Conservation (phyloP, 2,888 invertebrate genomes). For the Epistrophella euchroma region DNA sequence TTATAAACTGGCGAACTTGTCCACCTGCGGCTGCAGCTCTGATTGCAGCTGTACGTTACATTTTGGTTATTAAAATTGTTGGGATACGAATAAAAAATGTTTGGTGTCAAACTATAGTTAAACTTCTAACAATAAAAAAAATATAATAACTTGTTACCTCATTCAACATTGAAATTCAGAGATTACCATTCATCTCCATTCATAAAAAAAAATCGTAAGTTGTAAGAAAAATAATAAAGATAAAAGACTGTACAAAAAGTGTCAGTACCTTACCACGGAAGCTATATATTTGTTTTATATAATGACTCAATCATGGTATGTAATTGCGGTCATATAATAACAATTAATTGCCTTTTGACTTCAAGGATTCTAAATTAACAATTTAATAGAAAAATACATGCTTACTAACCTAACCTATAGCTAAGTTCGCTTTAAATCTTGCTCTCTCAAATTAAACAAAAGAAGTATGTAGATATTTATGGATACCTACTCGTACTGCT, state of each 20-base stretch:
- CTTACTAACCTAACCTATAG: background rate
- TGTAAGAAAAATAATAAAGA: background rate
- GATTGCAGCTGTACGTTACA: too few species aligned
- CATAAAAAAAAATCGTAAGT: background rate
- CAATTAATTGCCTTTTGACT: constrained; percentile 17
- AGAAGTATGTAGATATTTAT: background rate
- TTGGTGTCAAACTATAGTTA: background rate
- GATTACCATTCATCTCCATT: background rate
- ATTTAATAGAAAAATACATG: constrained; percentile 2
- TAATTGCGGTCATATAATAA: constrained; percentile 15
- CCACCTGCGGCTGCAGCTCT: too few species aligned
- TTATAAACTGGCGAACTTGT: too few species aligned
- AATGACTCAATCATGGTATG: constrained; percentile 17
- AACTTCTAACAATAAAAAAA: too few species aligned
- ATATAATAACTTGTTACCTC: background rate
- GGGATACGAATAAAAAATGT: background rate
- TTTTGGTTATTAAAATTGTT: too few species aligned
- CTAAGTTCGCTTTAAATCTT: constrained; percentile 2
- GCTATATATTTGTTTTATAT: background rate
- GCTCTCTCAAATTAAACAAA: constrained; percentile 3
- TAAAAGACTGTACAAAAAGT: background rate
- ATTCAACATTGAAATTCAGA: background rate
- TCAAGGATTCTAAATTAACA: constrained; percentile 54
- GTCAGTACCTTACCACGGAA: constrained; percentile 18
- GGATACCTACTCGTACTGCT: background rate